phyloP scores from a whole-genome alignment of 2,888 invertebrate genomes.

The Hoplodrina ambigua region DNA sequence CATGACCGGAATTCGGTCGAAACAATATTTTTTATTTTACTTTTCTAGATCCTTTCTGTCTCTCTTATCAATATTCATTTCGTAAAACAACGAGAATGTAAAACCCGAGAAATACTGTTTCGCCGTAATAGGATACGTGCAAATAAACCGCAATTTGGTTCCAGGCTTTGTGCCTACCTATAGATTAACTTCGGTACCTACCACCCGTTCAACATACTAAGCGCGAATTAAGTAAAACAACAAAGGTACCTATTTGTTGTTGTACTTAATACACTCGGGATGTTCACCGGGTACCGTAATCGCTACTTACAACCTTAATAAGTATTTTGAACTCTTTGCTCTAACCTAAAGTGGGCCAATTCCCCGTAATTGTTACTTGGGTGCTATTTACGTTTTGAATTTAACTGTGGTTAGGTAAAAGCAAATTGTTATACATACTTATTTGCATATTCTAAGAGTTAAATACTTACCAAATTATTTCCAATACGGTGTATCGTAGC shows the following conservation, averaged over 20 bases:
- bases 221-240: conserved; percentile 61
- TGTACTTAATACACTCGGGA: conserved; percentile 63
- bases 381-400: conserved; percentile 58
- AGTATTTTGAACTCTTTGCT: conserved; percentile 65
- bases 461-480: conserved; percentile 16
- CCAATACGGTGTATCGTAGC: conserved; percentile 3
- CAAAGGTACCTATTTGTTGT: conserved; percentile 60
- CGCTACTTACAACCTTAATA: conserved; percentile 64
- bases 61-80: neutral
- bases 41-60: neutral
- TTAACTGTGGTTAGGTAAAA: conserved; percentile 46
- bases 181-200: conserved; percentile 52
- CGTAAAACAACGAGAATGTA: conserved; percentile 7
- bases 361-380: conserved; percentile 59
- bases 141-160: conserved; percentile 35
- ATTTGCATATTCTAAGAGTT: conserved; percentile 15
- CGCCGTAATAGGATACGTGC: conserved; percentile 24
- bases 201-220: conserved; percentile 45
- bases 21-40: too few relatives aligned
- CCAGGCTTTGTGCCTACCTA: conserved; percentile 31
- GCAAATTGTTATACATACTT: conserved; percentile 27
- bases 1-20: too few relatives aligned
- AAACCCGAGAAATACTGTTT: neutral
- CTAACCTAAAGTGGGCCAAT: conserved; percentile 61
- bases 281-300: conserved; percentile 60